These are phyloP conservation scores for Ovis canadensis DNA, from an alignment of 2,113 vertebrate genomes.

Conservation along the genomic window DNA sequence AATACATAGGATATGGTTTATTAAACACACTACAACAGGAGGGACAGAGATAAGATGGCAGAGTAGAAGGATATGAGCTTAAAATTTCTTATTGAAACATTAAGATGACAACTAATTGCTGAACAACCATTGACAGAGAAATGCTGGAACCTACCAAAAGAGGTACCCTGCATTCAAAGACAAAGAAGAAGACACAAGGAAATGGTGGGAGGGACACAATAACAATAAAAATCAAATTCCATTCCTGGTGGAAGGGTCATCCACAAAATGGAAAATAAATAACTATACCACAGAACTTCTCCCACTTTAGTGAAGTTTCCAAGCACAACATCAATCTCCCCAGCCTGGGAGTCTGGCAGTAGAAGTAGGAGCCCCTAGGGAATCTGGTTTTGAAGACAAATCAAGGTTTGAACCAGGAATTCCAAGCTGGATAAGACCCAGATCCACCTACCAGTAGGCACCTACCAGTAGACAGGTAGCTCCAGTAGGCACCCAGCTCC, in stretches of 20 bases:
- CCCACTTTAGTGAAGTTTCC: neutral
- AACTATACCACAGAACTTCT: neutral
- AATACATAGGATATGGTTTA: neutral
- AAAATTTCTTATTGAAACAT: neutral
- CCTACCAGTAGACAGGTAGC: neutral
- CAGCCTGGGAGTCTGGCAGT: neutral
- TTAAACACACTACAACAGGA: too few relatives aligned
- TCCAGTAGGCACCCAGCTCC: neutral
- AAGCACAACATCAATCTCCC: neutral
- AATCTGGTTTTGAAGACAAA: neutral
- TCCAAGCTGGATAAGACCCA: neutral
- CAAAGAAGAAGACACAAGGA: neutral
- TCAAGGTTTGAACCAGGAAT: neutral
- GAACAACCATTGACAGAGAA: neutral
- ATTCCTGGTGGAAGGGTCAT: neutral
- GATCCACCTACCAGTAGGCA: neutral
- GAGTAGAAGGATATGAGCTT: neutral
- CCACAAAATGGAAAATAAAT: neutral
- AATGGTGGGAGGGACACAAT: neutral
- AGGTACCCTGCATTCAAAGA: neutral
- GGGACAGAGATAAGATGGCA: neutral
- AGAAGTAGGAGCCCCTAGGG: neutral
- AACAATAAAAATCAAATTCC: neutral
- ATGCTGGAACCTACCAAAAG: neutral
- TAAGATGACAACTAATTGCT: neutral